Evolutionary conservation across 2,797 vertebrate genomes (phyloP), one percentile per base, ranked within the genome.

Genomic region (Schizothorax lantsangensis): DNA sequence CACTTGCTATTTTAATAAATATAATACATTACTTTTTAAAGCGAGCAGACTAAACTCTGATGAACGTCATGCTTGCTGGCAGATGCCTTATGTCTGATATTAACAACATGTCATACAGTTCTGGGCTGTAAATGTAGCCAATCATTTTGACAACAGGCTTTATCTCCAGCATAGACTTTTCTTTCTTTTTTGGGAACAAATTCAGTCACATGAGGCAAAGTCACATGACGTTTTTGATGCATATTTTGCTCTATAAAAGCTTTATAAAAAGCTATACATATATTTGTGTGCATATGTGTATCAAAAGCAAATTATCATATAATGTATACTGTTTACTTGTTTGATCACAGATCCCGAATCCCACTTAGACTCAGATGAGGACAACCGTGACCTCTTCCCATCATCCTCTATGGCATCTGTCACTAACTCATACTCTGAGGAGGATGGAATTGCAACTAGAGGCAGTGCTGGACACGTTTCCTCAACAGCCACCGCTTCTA

Each of bases 351-450:
- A 90, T 26, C 78, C 81, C 1, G 89, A 90, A 49, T 81, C 86
- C 15, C 86, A 73, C 1, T 38, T 84, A 26, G 91, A 90, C 54
- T 89, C 86, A 0, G 90, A 91, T 0, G 89, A 90, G 3, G 88
- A 92, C 11, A 88, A 81, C 45, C 86, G 73, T 7, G 87, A 87
- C 30, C 40, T 62, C 17, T 66, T 88, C 47, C 86, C 87, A 21
- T 59, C 88, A 4, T 80, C 88, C 17, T 87, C 89, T 9, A 66
- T 75, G 12, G 83, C 86, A 2, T 85, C 88, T 8, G 9, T 85
- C 45, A 83, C 64, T 57, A 89, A 90, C 83, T 89, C 83, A 8
- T 87, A 59, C 5, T 75, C 66, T 1, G 90, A 90, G 45, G 87
- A 88, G 15, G 85, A 89, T 1, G 83, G 71, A 36, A 45, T 79